A percentile compares a stretch with the other conserved stretches of the same genome.
phyloP scores from a whole-genome alignment of 1,140 invertebrate species.

The Drosophila ambigua region DNA sequence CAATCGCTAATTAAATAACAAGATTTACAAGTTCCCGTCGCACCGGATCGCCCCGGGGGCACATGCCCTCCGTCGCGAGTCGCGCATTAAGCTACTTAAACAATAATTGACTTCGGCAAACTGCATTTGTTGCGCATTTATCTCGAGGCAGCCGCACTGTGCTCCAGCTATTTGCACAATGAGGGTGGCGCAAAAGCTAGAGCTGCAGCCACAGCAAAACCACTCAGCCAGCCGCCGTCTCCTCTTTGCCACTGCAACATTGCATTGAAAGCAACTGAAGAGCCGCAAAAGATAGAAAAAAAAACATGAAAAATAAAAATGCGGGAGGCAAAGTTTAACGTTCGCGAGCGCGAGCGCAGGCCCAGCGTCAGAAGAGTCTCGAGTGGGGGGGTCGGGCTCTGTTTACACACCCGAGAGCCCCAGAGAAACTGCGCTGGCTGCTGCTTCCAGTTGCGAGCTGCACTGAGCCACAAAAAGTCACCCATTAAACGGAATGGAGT shows the following conservation, averaged over 20 bases:
- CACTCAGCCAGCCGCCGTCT: constrained; percentile 3
- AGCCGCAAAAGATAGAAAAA: constrained; percentile 66
- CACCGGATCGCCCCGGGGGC: background rate
- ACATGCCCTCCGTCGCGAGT: constrained; percentile 20
- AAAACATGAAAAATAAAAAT: constrained; percentile 1
- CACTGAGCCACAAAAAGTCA: constrained; percentile 18
- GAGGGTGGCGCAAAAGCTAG: background rate
- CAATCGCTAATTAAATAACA: no score
- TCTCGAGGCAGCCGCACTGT: constrained; percentile 55
- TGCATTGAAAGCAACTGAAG: constrained; percentile 40
- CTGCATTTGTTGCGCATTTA: constrained; percentile 81
- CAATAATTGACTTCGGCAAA: constrained; percentile 80
- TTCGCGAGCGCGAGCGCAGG: constrained; percentile 1
- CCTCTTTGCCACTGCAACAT: background rate
- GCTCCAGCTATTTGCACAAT: constrained; percentile 48
- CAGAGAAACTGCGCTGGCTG: constrained; percentile 38
- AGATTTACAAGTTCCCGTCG: background rate
- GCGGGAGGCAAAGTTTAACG: constrained; percentile 58
- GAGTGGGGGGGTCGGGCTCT: constrained; percentile 66
- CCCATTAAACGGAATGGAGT: no score
- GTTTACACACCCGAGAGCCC: constrained; percentile 53
- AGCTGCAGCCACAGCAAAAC: constrained; percentile 3
- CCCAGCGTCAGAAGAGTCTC: constrained; percentile 20
- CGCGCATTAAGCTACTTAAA: constrained; percentile 75
- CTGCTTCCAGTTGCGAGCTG: background rate